phyloP scores from a whole-genome alignment of 2,888 invertebrate genomes.

The Caenorhabditis sinica region DNA sequence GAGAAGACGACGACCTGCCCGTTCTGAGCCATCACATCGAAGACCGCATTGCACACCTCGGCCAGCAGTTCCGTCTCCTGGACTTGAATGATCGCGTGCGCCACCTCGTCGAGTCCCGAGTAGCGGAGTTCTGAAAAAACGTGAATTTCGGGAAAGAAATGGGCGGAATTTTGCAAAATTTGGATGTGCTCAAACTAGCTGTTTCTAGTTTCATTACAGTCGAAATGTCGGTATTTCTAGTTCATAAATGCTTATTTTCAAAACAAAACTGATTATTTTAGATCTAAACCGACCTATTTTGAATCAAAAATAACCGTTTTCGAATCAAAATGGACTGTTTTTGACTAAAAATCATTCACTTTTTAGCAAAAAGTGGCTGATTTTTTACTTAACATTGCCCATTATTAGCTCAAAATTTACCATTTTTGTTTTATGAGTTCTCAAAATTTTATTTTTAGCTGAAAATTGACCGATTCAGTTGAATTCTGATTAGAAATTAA shows the following conservation, averaged over 20 bases:
- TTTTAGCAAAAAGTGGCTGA: too few relatives aligned
- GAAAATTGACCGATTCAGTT: too few relatives aligned
- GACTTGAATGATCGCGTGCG: slow-evolving; percentile 49
- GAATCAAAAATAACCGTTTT: too few relatives aligned
- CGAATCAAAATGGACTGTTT: too few relatives aligned
- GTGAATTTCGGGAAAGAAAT: too few relatives aligned
- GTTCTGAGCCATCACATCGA: slow-evolving; percentile 56
- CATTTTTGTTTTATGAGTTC: background rate
- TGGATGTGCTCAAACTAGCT: background rate
- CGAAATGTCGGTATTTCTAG: background rate
- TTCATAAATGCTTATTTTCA: background rate
- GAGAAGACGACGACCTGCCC: slow-evolving; percentile 53
- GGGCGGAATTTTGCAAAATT: background rate
- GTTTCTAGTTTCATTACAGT: too few relatives aligned
- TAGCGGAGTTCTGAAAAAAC: slow-evolving; percentile 29
- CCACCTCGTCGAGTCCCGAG: slow-evolving; percentile 31
- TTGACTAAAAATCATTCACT: too few relatives aligned
- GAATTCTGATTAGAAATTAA: too few relatives aligned
- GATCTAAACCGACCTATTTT: background rate
- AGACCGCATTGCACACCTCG: slow-evolving; percentile 49
- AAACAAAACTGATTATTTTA: background rate
- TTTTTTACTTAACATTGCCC: background rate
- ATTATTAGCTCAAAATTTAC: background rate
- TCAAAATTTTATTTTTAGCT: too few relatives aligned
- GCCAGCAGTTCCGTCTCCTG: slow-evolving; percentile 41